Conservation (phyloP, 2,113 vertebrate species). For the Clinocottus analis region DNA sequence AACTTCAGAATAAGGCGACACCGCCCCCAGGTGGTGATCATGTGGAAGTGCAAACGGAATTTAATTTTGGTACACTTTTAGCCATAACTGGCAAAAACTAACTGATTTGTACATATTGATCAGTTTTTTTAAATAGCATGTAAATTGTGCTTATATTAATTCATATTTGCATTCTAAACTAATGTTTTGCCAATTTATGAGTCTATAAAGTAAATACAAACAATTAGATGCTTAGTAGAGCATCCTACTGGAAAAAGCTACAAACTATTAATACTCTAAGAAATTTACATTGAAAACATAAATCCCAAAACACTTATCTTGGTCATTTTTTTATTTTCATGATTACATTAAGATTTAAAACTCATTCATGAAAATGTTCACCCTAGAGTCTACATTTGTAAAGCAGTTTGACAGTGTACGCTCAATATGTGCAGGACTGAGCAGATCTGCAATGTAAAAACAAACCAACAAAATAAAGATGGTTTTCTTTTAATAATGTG, state of each 20-base stretch:
- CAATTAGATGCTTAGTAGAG: background rate
- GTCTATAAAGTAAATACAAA: background rate
- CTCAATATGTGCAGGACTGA: background rate
- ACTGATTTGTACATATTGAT: background rate
- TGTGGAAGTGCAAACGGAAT: background rate
- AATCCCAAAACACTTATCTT: background rate
- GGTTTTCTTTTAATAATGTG: slow-evolving; percentile 33
- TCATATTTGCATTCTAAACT: background rate
- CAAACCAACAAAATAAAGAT: slow-evolving; percentile 29
- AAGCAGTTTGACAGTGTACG: background rate
- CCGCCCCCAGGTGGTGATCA: slow-evolving; percentile 29
- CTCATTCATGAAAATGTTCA: background rate
- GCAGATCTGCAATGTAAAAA: background rate
- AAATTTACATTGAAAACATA: background rate
- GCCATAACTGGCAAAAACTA: background rate
- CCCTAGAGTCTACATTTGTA: background rate
- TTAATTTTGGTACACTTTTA: background rate
- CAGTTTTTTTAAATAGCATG: background rate
- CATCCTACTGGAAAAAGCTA: background rate
- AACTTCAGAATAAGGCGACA: background rate
- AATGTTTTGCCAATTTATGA: background rate
- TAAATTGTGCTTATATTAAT: background rate
- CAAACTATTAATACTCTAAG: background rate
- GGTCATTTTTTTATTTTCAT: background rate
- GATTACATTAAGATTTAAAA: background rate